Evolutionary conservation across 2,888 invertebrate genomes (phyloP), one percentile per base, ranked within the genome.

Genomic region (Ophion costatus): DNA sequence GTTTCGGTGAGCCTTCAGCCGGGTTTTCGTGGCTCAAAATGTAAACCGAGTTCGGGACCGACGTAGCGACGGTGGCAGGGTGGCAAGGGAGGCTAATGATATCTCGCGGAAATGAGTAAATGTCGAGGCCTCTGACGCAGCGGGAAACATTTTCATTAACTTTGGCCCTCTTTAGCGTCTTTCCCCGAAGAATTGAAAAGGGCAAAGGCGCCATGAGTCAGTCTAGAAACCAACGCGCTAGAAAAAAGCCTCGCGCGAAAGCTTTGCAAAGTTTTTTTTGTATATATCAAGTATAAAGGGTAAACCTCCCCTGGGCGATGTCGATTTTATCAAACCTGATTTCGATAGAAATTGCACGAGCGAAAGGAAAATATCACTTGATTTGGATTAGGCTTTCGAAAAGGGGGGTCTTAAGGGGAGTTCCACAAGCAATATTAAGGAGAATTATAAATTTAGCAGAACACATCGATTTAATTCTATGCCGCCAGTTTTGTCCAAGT

Each of bases 71-170:
- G 69, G 14, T 61, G 33, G 29, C 67, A 75, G 61, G 42, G 63
- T 29, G 24, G 17, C 17, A 56, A 66, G 73, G 69, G 70, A 24
- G 64, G 84, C 85, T 88, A 88, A 88, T 88, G 88, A 88, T 88
- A 89, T 89, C 86, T 88, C 86, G 87, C 86, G 89, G 89, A 86
- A 90, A 89, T 88, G 86, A 90, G 87, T 88, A 88, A 87, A 85
- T 83, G 80, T 83, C 80, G 83, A 74, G 83, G 74, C 85, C 85
- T 85, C 88, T 87, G 88, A 88, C 91, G 86, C 91, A 91, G 91
- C 91, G 90, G 91, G 91, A 89, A 89, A 91, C 91, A 91, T 91
- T 91, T 91, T 91, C 91, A 91, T 91, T 91, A 91, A 91, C 90
- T 91, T 86, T 80, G 86, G 85, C 83, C 84, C 86, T 87, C 87